A percentile compares a stretch with the other conserved stretches of the same genome.
Evolutionary conservation across 2,888 invertebrate genomes (phyloP).

Genomic region (Stictocephala bisonia): DNA sequence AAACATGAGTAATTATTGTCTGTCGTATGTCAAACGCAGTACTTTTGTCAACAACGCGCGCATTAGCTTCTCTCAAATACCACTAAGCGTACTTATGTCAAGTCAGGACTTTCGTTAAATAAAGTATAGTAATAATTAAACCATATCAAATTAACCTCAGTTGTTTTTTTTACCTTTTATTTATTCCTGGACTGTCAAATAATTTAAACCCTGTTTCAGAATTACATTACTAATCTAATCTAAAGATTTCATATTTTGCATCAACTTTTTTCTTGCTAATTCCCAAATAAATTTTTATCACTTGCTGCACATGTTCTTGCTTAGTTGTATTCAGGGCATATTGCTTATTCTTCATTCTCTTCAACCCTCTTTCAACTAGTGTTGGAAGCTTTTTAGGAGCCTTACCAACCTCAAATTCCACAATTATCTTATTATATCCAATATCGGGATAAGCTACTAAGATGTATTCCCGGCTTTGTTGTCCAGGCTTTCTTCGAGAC

Average conservation of each 20-base stretch:
- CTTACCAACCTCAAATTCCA: constrained; percentile 15
- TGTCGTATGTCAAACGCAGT: too few species aligned
- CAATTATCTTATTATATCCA: neutral
- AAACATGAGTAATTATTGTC: too few species aligned
- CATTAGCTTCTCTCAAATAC: too few species aligned
- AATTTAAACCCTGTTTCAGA: neutral
- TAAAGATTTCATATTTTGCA: neutral
- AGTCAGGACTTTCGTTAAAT: too few species aligned
- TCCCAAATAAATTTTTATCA: constrained; percentile 3
- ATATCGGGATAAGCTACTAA: neutral
- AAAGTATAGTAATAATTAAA: too few species aligned
- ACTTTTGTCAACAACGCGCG: too few species aligned
- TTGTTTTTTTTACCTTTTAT: too few species aligned
- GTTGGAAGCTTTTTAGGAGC: neutral
- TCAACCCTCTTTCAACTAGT: neutral
- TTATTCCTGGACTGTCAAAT: neutral
- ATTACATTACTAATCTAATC: neutral
- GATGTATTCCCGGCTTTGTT: constrained; percentile 6
- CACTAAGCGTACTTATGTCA: too few species aligned
- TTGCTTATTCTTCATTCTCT: too few species aligned
- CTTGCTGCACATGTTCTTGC: neutral
- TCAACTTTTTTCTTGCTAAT: constrained; percentile 6
- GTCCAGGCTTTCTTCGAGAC: constrained; percentile 3
- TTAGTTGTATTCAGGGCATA: neutral
- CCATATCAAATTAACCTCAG: too few species aligned